A percentile compares a stretch with the other conserved stretches of the same genome.
Evolutionary conservation across 2,113 vertebrate species (phyloP).

Genomic region (Cranoglanis bouderius): DNA sequence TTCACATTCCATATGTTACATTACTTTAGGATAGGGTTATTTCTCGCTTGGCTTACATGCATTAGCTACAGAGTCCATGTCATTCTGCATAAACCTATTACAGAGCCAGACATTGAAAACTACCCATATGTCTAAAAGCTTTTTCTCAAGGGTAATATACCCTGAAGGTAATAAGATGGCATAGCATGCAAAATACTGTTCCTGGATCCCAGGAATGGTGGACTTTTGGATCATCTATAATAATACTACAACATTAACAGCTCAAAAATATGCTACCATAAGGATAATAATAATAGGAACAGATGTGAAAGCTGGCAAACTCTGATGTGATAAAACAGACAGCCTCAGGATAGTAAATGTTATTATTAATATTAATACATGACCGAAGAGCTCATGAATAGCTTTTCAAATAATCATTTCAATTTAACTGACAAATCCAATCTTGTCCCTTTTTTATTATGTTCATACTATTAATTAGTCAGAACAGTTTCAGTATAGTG

Average conservation of each 20-base stretch:
- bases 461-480: constrained; percentile 14
- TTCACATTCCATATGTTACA: constrained; percentile 46
- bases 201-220: constrained; percentile 2
- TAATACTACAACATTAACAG: constrained; percentile 24
- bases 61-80: constrained; percentile 55
- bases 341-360: constrained; percentile 49
- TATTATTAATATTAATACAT: constrained; percentile 59
- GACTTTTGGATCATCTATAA: constrained; percentile 32
- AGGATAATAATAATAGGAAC: constrained; percentile 21
- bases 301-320: constrained; percentile 37
- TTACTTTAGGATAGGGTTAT: constrained; percentile 50
- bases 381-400: constrained; percentile 32
- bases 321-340: constrained; percentile 50
- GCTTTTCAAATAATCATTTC: constrained; percentile 42
- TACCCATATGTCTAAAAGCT: constrained; percentile 49
- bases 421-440: constrained; percentile 40
- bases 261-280: constrained; percentile 27
- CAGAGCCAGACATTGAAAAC: constrained; percentile 40
- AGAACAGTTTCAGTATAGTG: not conserved
- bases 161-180: constrained; percentile 49
- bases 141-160: constrained; percentile 51
- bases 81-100: constrained; percentile 57
- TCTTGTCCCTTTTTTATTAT: constrained; percentile 12
- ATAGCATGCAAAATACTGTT: constrained; percentile 23
- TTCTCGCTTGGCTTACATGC: constrained; percentile 59